Percentiles rank a stretch among this genome's conserved stretches.
Conservation (phyloP, 2,797 vertebrate genomes). For the Enoplosus armatus region DNA sequence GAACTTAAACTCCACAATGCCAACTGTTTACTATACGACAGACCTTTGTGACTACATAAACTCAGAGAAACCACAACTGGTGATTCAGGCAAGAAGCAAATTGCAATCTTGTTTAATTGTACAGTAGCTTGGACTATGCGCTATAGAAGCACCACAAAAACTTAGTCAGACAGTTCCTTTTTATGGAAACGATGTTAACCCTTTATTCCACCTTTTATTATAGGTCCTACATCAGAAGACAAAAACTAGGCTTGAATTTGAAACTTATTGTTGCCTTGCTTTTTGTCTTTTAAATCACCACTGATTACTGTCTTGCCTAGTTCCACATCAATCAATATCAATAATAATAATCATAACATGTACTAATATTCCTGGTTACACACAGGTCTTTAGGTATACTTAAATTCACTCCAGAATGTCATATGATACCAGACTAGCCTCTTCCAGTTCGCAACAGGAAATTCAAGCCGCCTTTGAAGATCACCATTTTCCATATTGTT, state of each 20-base stretch:
- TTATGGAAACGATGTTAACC: conserved; percentile 28
- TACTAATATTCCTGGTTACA: conserved; percentile 59
- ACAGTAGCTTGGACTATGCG: conserved; percentile 13
- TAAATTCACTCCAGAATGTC: conserved; percentile 78
- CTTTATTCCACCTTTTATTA: conserved; percentile 40
- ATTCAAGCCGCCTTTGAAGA: conserved; percentile 83
- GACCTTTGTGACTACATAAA: conserved; percentile 36
- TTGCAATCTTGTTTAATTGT: conserved; percentile 42
- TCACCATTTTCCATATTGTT: conserved; percentile 81
- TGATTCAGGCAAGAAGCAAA: conserved; percentile 41
- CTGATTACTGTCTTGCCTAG: conserved; percentile 12
- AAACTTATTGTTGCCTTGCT: neutral
- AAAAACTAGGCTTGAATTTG: conserved; percentile 10
- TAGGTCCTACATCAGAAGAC: conserved; percentile 1
- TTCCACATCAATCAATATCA: conserved; percentile 32
- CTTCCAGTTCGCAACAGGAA: conserved; percentile 80
- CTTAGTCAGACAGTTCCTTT: neutral
- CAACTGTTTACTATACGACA: conserved; percentile 42
- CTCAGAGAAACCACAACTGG: conserved; percentile 31
- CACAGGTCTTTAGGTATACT: conserved; percentile 73
- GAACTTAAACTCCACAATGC: conserved; percentile 9
- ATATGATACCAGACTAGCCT: conserved; percentile 74
- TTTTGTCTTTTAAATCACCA: conserved; percentile 27
- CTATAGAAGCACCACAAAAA: conserved; percentile 23
- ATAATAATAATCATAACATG: conserved; percentile 32